A percentile compares a stretch with the other conserved stretches of the same genome.
phyloP scores from a whole-genome alignment of 2,888 invertebrate species.

The Sminthurinus aureus region DNA sequence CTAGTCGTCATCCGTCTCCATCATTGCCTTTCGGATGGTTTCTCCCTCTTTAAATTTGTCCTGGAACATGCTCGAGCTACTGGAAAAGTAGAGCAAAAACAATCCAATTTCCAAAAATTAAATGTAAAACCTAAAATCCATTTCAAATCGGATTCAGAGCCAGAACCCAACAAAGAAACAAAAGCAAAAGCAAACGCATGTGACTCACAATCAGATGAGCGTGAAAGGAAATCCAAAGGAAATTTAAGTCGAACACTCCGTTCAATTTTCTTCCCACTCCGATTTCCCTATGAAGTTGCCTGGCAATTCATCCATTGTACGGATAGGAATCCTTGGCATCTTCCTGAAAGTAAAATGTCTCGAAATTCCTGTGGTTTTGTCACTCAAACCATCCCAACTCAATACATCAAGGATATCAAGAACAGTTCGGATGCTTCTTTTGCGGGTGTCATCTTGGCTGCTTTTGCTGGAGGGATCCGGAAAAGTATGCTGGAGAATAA shows the following conservation, averaged over 20 bases:
- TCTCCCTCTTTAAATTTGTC: slow-evolving; percentile 23
- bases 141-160: neutral
- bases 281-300: slow-evolving; percentile 18
- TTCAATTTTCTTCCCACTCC: slow-evolving; percentile 16
- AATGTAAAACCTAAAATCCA: neutral
- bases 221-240: neutral
- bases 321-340: slow-evolving; percentile 22
- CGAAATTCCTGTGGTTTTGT: slow-evolving; percentile 11
- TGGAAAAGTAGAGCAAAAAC: slow-evolving; percentile 3
- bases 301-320: slow-evolving; percentile 11
- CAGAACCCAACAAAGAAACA: too few species aligned
- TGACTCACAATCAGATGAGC: too few species aligned
- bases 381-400: neutral
- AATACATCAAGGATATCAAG: slow-evolving; percentile 24
- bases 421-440: neutral
- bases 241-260: neutral
- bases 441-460: slow-evolving; percentile 16
- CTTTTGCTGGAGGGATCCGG: slow-evolving; percentile 26
- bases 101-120: slow-evolving; percentile 12
- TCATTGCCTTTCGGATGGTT: slow-evolving; percentile 25
- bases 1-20: neutral
- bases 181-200: too few species aligned
- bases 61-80: slow-evolving; percentile 8
- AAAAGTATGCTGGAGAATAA: slow-evolving; percentile 19
- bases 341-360: slow-evolving; percentile 15